phyloP scores from a whole-genome alignment of 2,888 invertebrate species.

The Ochropleura plecta region DNA sequence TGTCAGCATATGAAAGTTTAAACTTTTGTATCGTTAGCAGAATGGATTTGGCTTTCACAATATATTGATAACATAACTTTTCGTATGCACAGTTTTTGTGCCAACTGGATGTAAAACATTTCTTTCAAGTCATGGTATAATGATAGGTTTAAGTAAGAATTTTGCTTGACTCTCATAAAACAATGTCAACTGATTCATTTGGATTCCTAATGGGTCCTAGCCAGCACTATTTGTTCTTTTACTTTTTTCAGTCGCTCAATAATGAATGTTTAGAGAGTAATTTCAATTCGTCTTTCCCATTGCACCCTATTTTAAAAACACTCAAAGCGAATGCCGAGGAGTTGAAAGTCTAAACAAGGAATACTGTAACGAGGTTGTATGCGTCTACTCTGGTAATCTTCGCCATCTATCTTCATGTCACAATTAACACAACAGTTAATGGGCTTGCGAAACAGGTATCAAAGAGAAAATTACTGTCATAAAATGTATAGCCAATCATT shows the following conservation, averaged over 20 bases:
- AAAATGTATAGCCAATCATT: constrained; percentile 29
- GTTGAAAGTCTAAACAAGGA: constrained; percentile 44
- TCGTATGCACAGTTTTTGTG: too few relatives aligned
- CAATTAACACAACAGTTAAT: constrained; percentile 48
- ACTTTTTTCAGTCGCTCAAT: neutral
- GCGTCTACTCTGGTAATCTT: constrained; percentile 38
- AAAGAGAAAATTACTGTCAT: constrained; percentile 43
- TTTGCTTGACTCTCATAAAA: neutral
- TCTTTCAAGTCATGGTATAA: neutral
- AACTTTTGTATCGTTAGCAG: neutral
- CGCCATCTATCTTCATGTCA: constrained; percentile 49
- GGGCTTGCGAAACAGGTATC: constrained; percentile 38
- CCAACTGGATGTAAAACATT: neutral
- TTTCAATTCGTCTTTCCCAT: constrained; percentile 9
- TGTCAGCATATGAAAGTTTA: constrained; percentile 32
- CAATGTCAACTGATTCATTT: neutral
- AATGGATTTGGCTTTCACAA: constrained; percentile 7
- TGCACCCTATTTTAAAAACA: constrained; percentile 6
- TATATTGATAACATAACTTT: neutral
- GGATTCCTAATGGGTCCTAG: neutral
- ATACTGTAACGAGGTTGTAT: constrained; percentile 25
- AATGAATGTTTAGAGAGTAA: constrained; percentile 7
- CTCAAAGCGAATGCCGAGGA: constrained; percentile 25
- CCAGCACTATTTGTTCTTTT: neutral
- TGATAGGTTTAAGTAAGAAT: neutral